A percentile compares a stretch with the other conserved stretches of the same genome.
Conservation (phyloP, 2,797 vertebrate species). For the Spinus pinus region DNA sequence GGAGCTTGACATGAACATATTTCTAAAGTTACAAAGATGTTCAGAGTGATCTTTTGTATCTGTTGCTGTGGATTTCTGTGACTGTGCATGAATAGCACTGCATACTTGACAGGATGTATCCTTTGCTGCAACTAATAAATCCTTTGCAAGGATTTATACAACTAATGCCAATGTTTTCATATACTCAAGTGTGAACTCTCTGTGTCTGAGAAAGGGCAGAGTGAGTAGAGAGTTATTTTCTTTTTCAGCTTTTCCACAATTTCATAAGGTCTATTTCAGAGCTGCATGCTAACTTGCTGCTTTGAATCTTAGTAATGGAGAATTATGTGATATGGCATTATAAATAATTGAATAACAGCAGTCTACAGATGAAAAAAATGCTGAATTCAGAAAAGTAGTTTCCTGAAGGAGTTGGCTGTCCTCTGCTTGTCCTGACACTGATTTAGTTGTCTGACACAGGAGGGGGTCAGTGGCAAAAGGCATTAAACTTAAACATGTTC, state of each 20-base stretch:
- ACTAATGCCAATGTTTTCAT: not conserved
- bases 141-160: not conserved
- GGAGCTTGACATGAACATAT: not conserved
- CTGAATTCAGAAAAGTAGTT: not conserved
- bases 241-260: not conserved
- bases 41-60: not conserved
- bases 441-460: not conserved
- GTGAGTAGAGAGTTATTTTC: not conserved
- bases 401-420: not conserved
- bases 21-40: slow-evolving; percentile 6
- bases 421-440: not conserved
- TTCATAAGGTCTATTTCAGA: not conserved
- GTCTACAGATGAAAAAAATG: not conserved
- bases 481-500: not conserved
- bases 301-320: not conserved
- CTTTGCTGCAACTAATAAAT: not conserved
- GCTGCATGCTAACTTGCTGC: not conserved
- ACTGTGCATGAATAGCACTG: not conserved
- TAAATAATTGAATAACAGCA: not conserved
- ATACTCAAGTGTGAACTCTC: not conserved
- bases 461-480: not conserved
- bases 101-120: not conserved
- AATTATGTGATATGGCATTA: not conserved
- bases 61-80: not conserved
- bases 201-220: not conserved